These are phyloP conservation scores for Aphelinus certus DNA, from an alignment of 1,140 invertebrate species.

Conservation along the genomic window DNA sequence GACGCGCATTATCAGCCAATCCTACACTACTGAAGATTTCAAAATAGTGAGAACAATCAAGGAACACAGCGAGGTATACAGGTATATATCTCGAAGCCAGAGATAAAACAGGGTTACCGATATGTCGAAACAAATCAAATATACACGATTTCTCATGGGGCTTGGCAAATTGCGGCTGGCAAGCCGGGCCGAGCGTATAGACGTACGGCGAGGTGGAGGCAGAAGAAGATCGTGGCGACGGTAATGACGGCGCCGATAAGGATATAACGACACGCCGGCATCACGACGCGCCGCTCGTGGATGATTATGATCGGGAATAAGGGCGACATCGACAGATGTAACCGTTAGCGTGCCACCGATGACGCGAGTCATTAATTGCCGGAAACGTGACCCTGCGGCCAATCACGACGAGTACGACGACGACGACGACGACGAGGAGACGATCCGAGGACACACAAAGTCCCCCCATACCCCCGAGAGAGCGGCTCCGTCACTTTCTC, in stretches of 20 bases:
- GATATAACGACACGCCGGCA: constrained; percentile 31
- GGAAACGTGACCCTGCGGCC: constrained; percentile 56
- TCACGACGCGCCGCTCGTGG: constrained; percentile 16
- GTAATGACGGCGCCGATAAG: constrained; percentile 23
- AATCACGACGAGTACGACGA: constrained; percentile 31
- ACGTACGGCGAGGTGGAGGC: background rate
- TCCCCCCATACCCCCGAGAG: constrained; percentile 40
- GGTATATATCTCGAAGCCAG: no score
- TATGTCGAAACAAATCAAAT: constrained; percentile 1
- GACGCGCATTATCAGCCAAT: no score
- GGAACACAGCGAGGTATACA: no score
- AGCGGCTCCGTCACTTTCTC: constrained; percentile 52
- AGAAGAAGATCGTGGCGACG: constrained; percentile 20
- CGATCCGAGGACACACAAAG: no score
- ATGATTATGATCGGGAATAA: constrained; percentile 33
- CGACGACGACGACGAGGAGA: constrained; percentile 28
- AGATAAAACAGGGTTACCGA: no score
- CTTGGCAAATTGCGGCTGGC: no score
- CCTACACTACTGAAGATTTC: no score
- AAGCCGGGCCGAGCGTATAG: no score
- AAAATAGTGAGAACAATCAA: no score
- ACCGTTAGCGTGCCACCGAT: constrained; percentile 50
- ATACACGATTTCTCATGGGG: background rate
- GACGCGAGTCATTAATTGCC: constrained; percentile 63
- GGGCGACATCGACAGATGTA: constrained; percentile 58